Evolutionary conservation across 2,797 vertebrate genomes (phyloP).

Genomic region (Takifugu ocellatus): DNA sequence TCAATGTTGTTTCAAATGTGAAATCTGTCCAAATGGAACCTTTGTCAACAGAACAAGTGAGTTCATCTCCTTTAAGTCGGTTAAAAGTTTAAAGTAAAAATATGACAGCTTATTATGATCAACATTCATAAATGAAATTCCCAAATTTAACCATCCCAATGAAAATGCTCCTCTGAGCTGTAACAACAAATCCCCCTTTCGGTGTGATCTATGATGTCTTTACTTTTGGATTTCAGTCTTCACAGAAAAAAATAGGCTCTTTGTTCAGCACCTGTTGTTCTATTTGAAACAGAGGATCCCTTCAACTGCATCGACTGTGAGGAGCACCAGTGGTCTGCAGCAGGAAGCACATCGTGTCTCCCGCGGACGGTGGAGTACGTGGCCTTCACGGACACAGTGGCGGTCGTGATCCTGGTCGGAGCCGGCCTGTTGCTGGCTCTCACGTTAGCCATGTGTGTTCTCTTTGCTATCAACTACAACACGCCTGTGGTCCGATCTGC

Average conservation of each 20-base stretch:
- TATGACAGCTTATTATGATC: too few species aligned
- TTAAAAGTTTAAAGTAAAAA: too few species aligned
- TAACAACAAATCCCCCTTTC: too few species aligned
- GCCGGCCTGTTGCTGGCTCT: constrained; percentile 59
- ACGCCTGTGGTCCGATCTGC: constrained; percentile 84
- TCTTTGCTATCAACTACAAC: constrained; percentile 74
- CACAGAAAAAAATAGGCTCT: too few species aligned
- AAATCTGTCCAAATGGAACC: constrained; percentile 55
- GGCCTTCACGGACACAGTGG: constrained; percentile 51
- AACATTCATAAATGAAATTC: too few species aligned
- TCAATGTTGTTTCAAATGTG: constrained; percentile 78
- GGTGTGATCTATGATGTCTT: too few species aligned
- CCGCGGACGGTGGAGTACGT: constrained; percentile 67
- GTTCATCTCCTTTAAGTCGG: background rate
- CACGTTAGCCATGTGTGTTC: constrained; percentile 39
- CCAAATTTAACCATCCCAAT: too few species aligned
- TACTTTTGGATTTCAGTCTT: too few species aligned
- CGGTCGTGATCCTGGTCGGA: constrained; percentile 58
- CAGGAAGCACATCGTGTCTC: constrained; percentile 71
- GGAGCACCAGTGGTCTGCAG: constrained; percentile 73
- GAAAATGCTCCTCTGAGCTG: too few species aligned
- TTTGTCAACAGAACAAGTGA: constrained; percentile 74
- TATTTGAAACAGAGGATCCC: background rate
- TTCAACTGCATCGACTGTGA: constrained; percentile 45
- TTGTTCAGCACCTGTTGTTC: background rate